These are phyloP conservation scores for Clinocottus analis DNA, from an alignment of 2,113 vertebrate species.

Conservation along the genomic window DNA sequence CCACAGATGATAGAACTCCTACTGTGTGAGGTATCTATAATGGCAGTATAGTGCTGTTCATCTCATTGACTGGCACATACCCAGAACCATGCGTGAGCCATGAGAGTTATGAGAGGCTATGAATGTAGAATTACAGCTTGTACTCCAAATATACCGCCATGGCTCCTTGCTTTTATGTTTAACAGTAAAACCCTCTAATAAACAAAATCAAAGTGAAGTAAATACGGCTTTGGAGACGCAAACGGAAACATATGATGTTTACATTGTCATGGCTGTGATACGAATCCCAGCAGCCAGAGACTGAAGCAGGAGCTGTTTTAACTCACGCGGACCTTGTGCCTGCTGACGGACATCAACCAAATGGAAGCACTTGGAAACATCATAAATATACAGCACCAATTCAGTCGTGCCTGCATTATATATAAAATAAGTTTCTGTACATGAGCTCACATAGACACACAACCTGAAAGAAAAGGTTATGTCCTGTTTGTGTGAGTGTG, in stretches of 20 bases:
- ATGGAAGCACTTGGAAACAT: constrained; percentile 28
- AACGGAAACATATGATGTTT: constrained; percentile 72
- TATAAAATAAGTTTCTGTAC: constrained; percentile 14
- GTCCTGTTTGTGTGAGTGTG: constrained; percentile 40
- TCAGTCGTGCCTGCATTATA: constrained; percentile 18
- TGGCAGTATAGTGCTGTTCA: constrained; percentile 26
- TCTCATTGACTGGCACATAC: constrained; percentile 64
- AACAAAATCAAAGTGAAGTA: constrained; percentile 77
- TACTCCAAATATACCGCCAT: constrained; percentile 50
- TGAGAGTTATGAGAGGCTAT: constrained; percentile 52
- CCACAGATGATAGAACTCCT: constrained; percentile 47
- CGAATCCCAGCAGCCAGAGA: constrained; percentile 44
- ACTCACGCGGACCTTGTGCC: background rate
- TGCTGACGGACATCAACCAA: constrained; percentile 41
- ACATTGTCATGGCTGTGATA: constrained; percentile 61
- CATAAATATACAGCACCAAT: constrained; percentile 20
- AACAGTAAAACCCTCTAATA: constrained; percentile 70
- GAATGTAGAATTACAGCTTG: constrained; percentile 38
- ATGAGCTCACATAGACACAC: constrained; percentile 14
- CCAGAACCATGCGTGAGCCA: constrained; percentile 54
- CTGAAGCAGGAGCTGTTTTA: constrained; percentile 43
- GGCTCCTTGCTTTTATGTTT: constrained; percentile 67
- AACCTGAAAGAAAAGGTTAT: constrained; percentile 22
- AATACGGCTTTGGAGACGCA: constrained; percentile 62
- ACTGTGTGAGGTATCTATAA: constrained; percentile 57